A percentile compares a stretch with the other conserved stretches of the same genome.
Conservation (phyloP, 2,797 vertebrate species). For the Amblyraja radiata region DNA sequence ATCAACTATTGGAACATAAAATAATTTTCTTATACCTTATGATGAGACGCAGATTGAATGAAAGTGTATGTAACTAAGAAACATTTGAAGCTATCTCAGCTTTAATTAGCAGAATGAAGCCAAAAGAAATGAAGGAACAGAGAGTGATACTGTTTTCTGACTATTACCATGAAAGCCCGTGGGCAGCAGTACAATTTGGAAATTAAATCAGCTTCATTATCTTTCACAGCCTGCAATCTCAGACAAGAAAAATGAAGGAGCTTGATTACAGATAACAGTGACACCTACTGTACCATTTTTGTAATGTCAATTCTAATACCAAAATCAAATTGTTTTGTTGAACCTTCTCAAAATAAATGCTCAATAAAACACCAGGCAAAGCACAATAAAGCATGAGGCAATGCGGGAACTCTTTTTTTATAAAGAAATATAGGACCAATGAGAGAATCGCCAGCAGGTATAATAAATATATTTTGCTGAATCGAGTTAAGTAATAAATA, state of each 20-base stretch:
- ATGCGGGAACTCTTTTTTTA: background rate
- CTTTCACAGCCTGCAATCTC: constrained; percentile 14
- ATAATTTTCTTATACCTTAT: background rate
- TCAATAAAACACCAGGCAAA: too few species aligned
- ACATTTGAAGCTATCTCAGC: constrained; percentile 7
- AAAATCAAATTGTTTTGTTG: background rate
- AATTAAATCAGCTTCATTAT: constrained; percentile 31
- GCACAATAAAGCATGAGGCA: background rate
- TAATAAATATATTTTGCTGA: background rate
- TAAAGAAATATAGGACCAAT: too few species aligned
- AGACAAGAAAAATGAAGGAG: too few species aligned
- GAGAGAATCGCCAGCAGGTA: background rate
- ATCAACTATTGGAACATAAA: constrained; percentile 1
- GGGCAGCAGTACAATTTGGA: constrained; percentile 1
- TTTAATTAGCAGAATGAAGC: constrained; percentile 30
- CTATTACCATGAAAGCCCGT: background rate
- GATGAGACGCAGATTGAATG: background rate
- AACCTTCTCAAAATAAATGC: background rate
- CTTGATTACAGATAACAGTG: constrained; percentile 32
- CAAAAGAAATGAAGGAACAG: constrained; percentile 12
- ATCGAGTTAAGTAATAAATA: background rate
- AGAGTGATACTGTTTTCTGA: constrained; percentile 18
- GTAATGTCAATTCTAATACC: background rate
- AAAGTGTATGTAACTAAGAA: constrained; percentile 8
- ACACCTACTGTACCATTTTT: constrained; percentile 6